Conservation (phyloP, 2,888 invertebrate genomes). For the Lycocerus yunnanus region DNA sequence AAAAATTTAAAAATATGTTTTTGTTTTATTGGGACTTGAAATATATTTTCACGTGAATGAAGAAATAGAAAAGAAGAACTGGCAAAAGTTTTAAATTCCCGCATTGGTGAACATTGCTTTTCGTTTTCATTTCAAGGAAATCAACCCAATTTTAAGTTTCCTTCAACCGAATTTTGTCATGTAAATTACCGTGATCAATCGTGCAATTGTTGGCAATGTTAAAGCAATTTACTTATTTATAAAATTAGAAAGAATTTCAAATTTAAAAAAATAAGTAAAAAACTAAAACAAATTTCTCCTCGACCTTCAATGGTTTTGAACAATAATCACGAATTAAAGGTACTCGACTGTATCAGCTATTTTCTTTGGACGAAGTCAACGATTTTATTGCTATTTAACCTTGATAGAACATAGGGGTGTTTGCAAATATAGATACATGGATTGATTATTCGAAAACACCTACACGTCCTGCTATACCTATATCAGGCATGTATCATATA, state of each 20-base stretch:
- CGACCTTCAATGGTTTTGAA: neutral
- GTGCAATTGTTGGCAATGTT: neutral
- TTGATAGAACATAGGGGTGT: constrained; percentile 20
- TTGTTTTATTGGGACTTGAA: neutral
- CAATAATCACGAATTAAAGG: neutral
- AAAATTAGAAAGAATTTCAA: neutral
- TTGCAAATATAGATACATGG: constrained; percentile 1
- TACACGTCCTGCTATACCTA: neutral
- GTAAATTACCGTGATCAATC: neutral
- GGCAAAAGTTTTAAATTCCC: neutral
- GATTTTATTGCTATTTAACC: constrained; percentile 13
- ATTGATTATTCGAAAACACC: neutral
- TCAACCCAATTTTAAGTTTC: neutral
- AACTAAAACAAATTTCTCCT: neutral
- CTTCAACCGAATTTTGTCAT: neutral
- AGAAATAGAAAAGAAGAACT: neutral
- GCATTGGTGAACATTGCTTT: neutral
- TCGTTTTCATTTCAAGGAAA: neutral
- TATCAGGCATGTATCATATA: neutral
- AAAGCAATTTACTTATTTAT: neutral
- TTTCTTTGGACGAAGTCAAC: neutral
- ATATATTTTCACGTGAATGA: too few relatives aligned
- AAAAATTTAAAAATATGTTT: neutral
- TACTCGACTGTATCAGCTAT: neutral
- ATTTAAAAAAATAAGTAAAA: neutral